A percentile compares a stretch with the other conserved stretches of the same genome.
Evolutionary conservation across 2,797 vertebrate species (phyloP).

Genomic region (Capromys pilorides): DNA sequence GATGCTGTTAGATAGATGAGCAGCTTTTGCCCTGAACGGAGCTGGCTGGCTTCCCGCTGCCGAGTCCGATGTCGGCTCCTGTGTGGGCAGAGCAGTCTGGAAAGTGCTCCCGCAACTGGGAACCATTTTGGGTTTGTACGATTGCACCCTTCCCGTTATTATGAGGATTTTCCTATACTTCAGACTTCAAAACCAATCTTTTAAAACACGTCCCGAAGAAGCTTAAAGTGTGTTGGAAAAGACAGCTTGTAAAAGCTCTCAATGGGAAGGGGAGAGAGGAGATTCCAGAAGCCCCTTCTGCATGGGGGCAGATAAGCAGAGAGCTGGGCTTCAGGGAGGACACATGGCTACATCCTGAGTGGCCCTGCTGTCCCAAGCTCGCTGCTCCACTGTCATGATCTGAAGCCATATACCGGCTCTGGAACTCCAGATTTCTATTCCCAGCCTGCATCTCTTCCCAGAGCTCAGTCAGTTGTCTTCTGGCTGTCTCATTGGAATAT

Average conservation of each 20-base stretch:
- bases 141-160: neutral
- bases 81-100: conserved; percentile 37
- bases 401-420: neutral
- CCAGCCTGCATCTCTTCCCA: neutral
- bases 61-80: conserved; percentile 9
- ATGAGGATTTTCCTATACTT: conserved; percentile 39
- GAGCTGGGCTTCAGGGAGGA: too few relatives aligned
- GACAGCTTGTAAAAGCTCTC: conserved; percentile 12
- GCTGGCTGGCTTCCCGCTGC: neutral
- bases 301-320: neutral
- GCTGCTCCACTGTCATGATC: neutral
- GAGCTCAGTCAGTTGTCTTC: neutral
- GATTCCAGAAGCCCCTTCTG: neutral
- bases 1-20: conserved; percentile 12
- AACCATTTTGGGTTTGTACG: conserved; percentile 53
- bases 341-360: neutral
- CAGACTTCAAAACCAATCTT: conserved; percentile 58
- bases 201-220: conserved; percentile 35
- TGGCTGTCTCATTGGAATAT: neutral
- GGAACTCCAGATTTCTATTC: neutral
- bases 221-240: conserved; percentile 32
- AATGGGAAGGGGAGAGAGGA: neutral
- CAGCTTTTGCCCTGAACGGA: neutral
- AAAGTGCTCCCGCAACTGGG: conserved; percentile 15
- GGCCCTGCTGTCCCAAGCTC: accelerated